These are phyloP conservation scores for Lepus oiostolus DNA, from an alignment of 2,797 vertebrate genomes.

Conservation along the genomic window DNA sequence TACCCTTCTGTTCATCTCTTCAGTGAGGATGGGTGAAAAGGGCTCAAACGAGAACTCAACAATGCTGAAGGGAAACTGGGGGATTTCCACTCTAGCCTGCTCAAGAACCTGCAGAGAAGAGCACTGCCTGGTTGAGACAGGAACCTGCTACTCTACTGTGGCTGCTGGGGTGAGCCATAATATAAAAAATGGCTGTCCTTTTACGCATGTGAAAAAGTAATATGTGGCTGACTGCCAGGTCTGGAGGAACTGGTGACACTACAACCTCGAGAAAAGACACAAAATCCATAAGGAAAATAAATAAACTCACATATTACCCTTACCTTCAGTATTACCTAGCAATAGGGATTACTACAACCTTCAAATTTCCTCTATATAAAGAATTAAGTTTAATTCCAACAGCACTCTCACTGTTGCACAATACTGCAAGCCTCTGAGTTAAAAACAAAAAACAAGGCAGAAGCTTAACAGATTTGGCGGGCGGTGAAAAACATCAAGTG, in stretches of 20 bases:
- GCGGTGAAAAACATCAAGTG: neutral
- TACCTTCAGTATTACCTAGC: constrained; percentile 18
- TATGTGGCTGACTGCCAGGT: neutral
- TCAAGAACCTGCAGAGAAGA: constrained; percentile 88
- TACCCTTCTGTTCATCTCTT: constrained; percentile 85
- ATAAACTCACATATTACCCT: neutral
- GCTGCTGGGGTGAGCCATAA: neutral
- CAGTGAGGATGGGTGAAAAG: constrained; percentile 45
- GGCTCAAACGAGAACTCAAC: constrained; percentile 89
- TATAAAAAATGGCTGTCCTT: constrained; percentile 33
- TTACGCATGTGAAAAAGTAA: neutral
- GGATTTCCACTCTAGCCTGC: constrained; percentile 87
- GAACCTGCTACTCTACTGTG: neutral
- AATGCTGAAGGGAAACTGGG: constrained; percentile 89
- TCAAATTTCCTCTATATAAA: constrained; percentile 30
- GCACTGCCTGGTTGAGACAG: constrained; percentile 17
- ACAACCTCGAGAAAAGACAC: constrained; percentile 11
- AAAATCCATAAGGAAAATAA: neutral
- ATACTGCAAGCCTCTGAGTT: neutral
- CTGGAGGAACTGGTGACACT: constrained; percentile 1
- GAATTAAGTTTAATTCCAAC: constrained; percentile 14
- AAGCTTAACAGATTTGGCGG: neutral
- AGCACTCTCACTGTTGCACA: neutral
- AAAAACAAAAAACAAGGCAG: neutral
- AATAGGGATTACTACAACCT: neutral